phyloP scores from a whole-genome alignment of 2,888 invertebrate species.

The Idaea dimidiata region DNA sequence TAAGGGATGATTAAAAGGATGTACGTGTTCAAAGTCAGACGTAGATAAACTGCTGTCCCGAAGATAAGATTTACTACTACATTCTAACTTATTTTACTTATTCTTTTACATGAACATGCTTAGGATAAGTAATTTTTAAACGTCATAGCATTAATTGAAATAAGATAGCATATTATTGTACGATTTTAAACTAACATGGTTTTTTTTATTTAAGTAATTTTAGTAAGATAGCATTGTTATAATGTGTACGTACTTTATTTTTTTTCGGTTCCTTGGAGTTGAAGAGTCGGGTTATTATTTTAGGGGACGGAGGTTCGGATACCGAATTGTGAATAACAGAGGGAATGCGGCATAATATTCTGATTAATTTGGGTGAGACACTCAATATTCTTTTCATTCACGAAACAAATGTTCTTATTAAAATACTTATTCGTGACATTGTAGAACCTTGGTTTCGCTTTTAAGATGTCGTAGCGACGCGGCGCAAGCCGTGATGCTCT shows the following conservation, averaged over 20 bases:
- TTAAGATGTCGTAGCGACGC: neutral
- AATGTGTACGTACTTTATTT: no score
- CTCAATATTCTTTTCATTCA: neutral
- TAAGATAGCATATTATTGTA: no score
- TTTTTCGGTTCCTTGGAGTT: no score
- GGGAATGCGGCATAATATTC: slow-evolving; percentile 9
- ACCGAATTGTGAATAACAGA: no score
- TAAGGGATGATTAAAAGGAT: slow-evolving; percentile 26
- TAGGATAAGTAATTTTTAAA: no score
- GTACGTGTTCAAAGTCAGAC: slow-evolving; percentile 5
- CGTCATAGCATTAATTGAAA: no score
- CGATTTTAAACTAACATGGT: no score
- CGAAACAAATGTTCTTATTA: neutral
- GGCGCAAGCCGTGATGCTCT: neutral
- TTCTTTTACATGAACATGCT: neutral
- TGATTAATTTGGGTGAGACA: neutral
- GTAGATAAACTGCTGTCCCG: neutral
- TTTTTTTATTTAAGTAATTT: no score
- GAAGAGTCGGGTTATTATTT: no score
- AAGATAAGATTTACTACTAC: neutral
- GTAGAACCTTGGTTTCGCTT: neutral
- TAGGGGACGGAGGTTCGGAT: no score
- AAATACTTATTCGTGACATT: neutral
- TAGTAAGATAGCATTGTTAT: no score
- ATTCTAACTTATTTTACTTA: neutral